A percentile compares a stretch with the other conserved stretches of the same genome.
These are phyloP conservation scores for Trypoxylon attenuatum DNA, from an alignment of 2,888 invertebrate genomes.

Conservation along the genomic window DNA sequence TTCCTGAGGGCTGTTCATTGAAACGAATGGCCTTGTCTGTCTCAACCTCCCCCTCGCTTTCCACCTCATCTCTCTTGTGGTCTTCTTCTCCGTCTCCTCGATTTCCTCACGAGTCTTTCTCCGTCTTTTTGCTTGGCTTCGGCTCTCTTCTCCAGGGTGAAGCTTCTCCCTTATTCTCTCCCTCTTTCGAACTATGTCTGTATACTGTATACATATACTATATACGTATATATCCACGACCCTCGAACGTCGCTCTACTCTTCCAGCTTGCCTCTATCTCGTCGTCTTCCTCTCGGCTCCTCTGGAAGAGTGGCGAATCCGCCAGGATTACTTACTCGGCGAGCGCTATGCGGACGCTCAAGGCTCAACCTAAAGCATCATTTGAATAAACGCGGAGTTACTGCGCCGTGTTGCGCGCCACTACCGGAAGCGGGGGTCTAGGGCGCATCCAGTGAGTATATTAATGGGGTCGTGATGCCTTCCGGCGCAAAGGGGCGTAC, in stretches of 20 bases:
- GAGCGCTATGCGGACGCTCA: conserved; percentile 51
- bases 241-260: conserved; percentile 15
- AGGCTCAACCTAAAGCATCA: conserved; percentile 68
- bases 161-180: no score
- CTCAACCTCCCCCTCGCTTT: conserved; percentile 33
- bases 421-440: conserved; percentile 1
- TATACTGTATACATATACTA: no score
- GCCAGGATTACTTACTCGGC: conserved; percentile 66
- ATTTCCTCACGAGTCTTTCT: conserved; percentile 3
- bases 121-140: background rate
- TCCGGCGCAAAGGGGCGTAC: no score
- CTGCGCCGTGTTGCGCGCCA: conserved; percentile 45
- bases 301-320: no score
- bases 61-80: background rate
- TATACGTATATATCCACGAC: conserved; percentile 24
- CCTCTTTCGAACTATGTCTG: background rate
- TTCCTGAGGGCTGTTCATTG: conserved; percentile 67
- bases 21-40: conserved; percentile 69
- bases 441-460: conserved; percentile 36
- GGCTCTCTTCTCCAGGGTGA: background rate
- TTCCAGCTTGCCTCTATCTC: conserved; percentile 13
- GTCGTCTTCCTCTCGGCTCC: conserved; percentile 46
- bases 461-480: conserved; percentile 52
- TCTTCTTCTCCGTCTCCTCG: background rate
- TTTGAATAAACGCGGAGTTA: conserved; percentile 72